Conservation (phyloP, 2,888 invertebrate species). For the Epicampocera succincta region DNA sequence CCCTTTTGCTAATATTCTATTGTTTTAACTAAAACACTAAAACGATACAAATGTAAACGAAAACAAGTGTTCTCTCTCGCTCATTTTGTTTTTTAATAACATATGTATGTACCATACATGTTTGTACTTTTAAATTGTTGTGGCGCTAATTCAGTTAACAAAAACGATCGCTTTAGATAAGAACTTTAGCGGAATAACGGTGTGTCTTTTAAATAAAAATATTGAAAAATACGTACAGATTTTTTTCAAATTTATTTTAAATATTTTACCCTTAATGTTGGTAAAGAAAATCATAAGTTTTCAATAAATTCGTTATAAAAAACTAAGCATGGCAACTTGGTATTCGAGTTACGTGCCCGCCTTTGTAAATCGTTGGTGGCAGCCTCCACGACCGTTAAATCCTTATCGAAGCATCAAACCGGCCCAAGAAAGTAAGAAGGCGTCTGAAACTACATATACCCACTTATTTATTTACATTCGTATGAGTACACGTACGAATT, state of each 20-base stretch:
- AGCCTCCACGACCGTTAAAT: slow-evolving; percentile 74
- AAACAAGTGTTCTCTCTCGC: slow-evolving; percentile 33
- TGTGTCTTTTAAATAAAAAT: slow-evolving; percentile 18
- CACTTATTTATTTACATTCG: not conserved
- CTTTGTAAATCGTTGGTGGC: slow-evolving; percentile 79
- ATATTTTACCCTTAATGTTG: not conserved
- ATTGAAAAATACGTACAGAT: not conserved
- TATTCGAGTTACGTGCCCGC: slow-evolving; percentile 76
- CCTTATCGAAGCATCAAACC: slow-evolving; percentile 77
- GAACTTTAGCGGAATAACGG: slow-evolving; percentile 55
- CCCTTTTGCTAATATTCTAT: slow-evolving; percentile 30
- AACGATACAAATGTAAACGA: slow-evolving; percentile 16
- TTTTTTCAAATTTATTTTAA: not conserved
- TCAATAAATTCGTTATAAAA: slow-evolving; percentile 23
- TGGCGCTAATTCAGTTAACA: slow-evolving; percentile 61
- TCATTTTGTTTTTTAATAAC: slow-evolving; percentile 10
- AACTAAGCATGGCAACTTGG: slow-evolving; percentile 74
- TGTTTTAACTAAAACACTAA: slow-evolving; percentile 26
- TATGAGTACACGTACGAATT: not conserved
- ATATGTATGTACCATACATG: too few species aligned
- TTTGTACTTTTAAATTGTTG: slow-evolving; percentile 53
- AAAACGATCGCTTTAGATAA: slow-evolving; percentile 41
- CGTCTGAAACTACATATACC: not conserved
- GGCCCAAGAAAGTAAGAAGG: slow-evolving; percentile 73
- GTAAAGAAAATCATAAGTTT: not conserved